Conservation (phyloP, 2,797 vertebrate genomes). For the Todus mexicanus region DNA sequence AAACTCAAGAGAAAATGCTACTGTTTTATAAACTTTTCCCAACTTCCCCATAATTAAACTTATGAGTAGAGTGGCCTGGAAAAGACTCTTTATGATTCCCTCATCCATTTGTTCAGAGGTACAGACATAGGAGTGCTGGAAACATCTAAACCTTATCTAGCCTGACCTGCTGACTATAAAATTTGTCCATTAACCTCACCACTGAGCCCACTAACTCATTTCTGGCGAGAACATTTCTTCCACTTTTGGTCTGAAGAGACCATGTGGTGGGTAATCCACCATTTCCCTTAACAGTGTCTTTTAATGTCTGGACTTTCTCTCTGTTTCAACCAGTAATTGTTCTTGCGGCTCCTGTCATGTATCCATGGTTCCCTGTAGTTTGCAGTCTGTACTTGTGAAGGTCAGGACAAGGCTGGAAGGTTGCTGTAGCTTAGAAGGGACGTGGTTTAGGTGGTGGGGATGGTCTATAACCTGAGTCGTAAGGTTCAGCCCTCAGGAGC, state of each 20-base stretch:
- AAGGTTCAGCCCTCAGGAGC: not conserved
- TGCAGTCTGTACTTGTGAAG: not conserved
- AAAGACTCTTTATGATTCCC: not conserved
- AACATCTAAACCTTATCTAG: not conserved
- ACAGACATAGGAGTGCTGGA: not conserved
- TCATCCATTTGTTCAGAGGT: not conserved
- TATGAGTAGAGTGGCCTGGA: not conserved
- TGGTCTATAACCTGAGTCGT: accelerated
- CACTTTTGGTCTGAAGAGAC: not conserved
- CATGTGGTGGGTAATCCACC: not conserved
- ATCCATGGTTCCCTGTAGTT: not conserved
- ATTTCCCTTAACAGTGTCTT: not conserved
- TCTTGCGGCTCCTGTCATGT: not conserved
- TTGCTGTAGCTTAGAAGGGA: not conserved
- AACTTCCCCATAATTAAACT: not conserved
- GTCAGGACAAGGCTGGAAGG: not conserved
- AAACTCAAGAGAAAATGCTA: not conserved
- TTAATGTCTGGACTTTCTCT: not conserved
- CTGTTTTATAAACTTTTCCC: not conserved
- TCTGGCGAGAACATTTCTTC: not conserved
- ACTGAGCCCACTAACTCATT: not conserved
- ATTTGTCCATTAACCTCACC: not conserved
- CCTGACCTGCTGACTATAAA: not conserved
- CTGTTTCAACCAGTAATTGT: not conserved
- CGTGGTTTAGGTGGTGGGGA: not conserved